These are phyloP conservation scores for Bombus sylvicola DNA, from an alignment of 1,140 invertebrate genomes.

Conservation along the genomic window DNA sequence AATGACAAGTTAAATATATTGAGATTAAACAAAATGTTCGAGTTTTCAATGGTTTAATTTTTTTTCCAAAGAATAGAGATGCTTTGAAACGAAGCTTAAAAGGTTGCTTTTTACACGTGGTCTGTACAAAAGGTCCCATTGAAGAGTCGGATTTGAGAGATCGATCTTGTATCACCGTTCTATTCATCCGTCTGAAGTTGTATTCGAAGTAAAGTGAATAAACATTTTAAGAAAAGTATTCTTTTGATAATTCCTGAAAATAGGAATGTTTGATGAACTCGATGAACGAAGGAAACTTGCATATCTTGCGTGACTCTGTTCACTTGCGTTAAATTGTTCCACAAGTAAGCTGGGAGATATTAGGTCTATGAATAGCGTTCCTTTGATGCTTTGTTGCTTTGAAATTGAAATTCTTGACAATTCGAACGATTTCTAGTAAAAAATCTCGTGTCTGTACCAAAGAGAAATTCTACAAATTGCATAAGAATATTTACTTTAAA, in stretches of 20 bases:
- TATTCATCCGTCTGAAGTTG: not conserved
- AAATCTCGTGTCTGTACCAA: not conserved
- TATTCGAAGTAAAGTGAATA: not conserved
- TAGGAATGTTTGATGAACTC: not conserved
- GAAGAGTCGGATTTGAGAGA: not conserved
- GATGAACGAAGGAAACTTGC: not conserved
- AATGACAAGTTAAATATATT: not conserved
- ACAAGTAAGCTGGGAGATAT: not conserved
- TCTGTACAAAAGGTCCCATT: not conserved
- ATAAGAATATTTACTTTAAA: not conserved
- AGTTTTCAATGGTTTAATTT: not conserved
- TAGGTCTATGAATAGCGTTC: too few species aligned
- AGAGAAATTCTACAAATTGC: not conserved
- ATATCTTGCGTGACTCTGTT: not conserved
- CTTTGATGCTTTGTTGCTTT: not conserved
- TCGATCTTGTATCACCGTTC: not conserved
- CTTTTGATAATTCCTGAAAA: not conserved
- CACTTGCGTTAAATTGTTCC: not conserved
- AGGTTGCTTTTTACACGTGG: not conserved
- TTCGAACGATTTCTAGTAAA: not conserved
- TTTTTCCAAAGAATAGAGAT: not conserved
- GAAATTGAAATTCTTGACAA: slow-evolving; percentile 1
- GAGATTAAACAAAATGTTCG: not conserved
- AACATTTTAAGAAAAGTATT: too few species aligned
- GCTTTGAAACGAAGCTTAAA: not conserved